Evolutionary conservation across 37 sponge, comb jelly and placozoan genomes (phyloP).

Genomic region (Amphimedon queenslandica): DNA sequence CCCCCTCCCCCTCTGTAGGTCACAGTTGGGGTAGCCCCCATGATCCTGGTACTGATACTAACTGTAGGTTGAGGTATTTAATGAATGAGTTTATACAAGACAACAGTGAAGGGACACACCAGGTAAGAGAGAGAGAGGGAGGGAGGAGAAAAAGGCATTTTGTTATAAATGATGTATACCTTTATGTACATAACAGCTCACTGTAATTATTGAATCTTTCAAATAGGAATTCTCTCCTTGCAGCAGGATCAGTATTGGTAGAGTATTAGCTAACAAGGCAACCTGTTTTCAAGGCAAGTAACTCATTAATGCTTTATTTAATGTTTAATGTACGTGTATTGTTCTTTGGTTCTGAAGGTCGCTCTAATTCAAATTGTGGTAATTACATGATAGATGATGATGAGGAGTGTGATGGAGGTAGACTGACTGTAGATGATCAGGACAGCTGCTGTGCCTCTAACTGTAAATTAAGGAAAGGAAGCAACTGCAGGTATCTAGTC

Average conservation of each 20-base stretch:
- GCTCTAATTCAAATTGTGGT: slow-evolving; percentile 14
- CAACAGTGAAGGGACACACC: slow-evolving; percentile 22
- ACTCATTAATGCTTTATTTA: too few relatives aligned
- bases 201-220: too few relatives aligned
- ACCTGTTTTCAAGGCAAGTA: slow-evolving; percentile 8
- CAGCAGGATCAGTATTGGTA: slow-evolving; percentile 34
- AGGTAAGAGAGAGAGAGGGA: too few relatives aligned
- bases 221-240: slow-evolving; percentile 34
- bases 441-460: slow-evolving; percentile 15
- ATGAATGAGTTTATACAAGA: slow-evolving; percentile 52
- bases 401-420: slow-evolving; percentile 59
- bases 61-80: slow-evolving; percentile 13
- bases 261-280: slow-evolving; percentile 21
- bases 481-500: slow-evolving; percentile 43
- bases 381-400: slow-evolving; percentile 15
- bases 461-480: slow-evolving; percentile 1
- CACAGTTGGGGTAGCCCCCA: slow-evolving; percentile 77
- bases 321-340: too few relatives aligned
- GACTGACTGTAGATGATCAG: slow-evolving; percentile 7
- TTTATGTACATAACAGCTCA: too few relatives aligned
- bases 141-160: too few relatives aligned
- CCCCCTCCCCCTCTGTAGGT: too few relatives aligned
- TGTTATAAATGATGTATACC: too few relatives aligned
- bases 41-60: slow-evolving; percentile 36
- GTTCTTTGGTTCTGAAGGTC: too few relatives aligned